These are phyloP conservation scores for Zoanthus sansibaricus DNA, from an alignment of 92 coral and sea anemone genomes.

Conservation along the genomic window DNA sequence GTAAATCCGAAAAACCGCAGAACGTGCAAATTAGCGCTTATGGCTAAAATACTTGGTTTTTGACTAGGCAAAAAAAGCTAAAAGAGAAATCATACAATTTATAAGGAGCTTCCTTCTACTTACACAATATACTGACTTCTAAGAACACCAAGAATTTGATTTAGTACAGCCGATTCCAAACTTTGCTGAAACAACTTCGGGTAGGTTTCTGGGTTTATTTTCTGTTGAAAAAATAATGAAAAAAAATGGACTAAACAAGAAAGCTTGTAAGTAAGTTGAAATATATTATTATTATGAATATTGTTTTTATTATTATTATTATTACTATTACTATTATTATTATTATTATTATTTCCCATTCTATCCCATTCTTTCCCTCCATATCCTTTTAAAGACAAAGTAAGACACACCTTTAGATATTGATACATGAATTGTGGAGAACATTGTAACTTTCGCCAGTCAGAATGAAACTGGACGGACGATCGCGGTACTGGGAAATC, in stretches of 20 bases:
- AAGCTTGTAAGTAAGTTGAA: too few species aligned
- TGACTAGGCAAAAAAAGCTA: too few species aligned
- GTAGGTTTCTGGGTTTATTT: slow-evolving; percentile 78
- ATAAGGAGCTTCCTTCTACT: slow-evolving; percentile 27
- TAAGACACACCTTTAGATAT: slow-evolving; percentile 73
- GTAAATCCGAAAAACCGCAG: too few species aligned
- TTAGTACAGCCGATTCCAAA: slow-evolving; percentile 79
- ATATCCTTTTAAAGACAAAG: too few species aligned
- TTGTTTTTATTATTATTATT: too few species aligned
- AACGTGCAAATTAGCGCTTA: too few species aligned
- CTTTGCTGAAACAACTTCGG: slow-evolving; percentile 91
- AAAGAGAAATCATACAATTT: background rate
- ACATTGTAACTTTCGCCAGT: slow-evolving; percentile 84
- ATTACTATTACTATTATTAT: too few species aligned
- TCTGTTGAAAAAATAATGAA: slow-evolving; percentile 51
- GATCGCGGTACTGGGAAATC: slow-evolving; percentile 77
- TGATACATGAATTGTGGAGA: slow-evolving; percentile 70
- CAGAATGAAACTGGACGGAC: slow-evolving; percentile 88
- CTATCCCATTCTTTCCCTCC: too few species aligned
- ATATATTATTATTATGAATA: too few species aligned
- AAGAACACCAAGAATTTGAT: slow-evolving; percentile 69
- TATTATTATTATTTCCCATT: too few species aligned
- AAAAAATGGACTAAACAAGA: too few species aligned
- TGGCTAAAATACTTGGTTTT: too few species aligned
- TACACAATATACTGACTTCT: slow-evolving; percentile 78